Base-by-base conservation (phyloP, 1,140 invertebrate genomes). In the Phortica variegata region DNA sequence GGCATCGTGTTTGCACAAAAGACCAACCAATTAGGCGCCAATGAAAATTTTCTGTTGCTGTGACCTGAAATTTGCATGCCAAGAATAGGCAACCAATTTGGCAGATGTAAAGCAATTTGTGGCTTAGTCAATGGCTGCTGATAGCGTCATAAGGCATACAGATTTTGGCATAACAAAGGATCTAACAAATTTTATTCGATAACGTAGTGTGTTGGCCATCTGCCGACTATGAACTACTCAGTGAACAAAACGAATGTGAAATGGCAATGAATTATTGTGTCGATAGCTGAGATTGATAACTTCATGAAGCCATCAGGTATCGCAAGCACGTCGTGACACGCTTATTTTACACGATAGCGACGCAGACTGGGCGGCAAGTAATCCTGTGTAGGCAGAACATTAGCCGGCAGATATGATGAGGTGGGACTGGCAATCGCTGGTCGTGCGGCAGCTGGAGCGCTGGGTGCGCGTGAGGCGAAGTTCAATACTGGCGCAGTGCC, bases 361-460 rank as follows among this genome's bases (percentile, higher is more conserved):
- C 68, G 62, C 53, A 72, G 18, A 29, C 55, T 60, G 12, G 66
- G 62, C 13, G 68, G 66, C 48, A 72, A 41, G 42, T 72, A 72
- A 37, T 65, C 68, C 52, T 57, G 58, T 17, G 37, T 13, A 8
- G 66, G 17, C 2, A 57, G 42, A 33, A 54, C 60, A 50, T 66
- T 66, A 37, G 52, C 47, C 9, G 65, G 63, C 47, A 72, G 40
- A 9, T 68, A 63, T 31, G 54, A 49, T 3, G 54, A 51, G 51
- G 56, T 55, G 12, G 55, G 49, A 4, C 37, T 16, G 7, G 38
- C 0, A 17, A 19, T 13, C 8, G 6, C 15, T 39, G 1, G 43
- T 2, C 47, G 19, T 3, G 47, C 26, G 1, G 19, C 2, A 40
- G 23, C 3, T 15, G 52, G 21, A 6, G 29, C 20, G 16, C 29